phyloP scores from a whole-genome alignment of 2,797 vertebrate genomes.

The Diglossa cyanea region DNA sequence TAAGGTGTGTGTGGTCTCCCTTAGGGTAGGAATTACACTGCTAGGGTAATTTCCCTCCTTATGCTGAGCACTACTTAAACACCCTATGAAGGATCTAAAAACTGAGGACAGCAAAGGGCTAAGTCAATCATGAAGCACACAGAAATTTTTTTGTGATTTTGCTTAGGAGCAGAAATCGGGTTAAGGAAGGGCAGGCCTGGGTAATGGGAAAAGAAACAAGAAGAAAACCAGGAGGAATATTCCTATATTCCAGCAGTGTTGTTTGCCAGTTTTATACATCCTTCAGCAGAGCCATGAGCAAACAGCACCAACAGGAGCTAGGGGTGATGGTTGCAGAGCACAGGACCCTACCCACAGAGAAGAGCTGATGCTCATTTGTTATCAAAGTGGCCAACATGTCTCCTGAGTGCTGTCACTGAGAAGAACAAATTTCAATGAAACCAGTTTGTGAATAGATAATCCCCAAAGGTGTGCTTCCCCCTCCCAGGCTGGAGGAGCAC shows the following conservation, averaged over 20 bases:
- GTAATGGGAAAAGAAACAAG: not conserved
- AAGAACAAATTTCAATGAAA: not conserved
- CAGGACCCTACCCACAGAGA: not conserved
- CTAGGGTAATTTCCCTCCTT: not conserved
- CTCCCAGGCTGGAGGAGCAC: not conserved
- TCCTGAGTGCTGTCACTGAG: not conserved
- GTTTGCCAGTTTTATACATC: not conserved
- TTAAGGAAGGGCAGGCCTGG: not conserved
- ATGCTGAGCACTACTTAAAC: not conserved
- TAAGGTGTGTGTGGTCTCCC: not conserved
- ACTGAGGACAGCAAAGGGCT: not conserved
- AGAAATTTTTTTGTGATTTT: not conserved
- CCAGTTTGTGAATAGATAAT: not conserved
- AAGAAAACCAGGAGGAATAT: not conserved
- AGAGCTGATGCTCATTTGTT: not conserved
- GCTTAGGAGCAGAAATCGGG: not conserved
- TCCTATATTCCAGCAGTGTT: not conserved
- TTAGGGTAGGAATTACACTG: not conserved
- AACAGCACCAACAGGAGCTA: not conserved
- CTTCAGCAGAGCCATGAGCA: not conserved
- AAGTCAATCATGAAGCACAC: not conserved
- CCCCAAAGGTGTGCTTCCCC: not conserved
- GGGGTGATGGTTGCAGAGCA: not conserved
- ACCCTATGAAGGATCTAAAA: not conserved
- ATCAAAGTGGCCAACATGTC: not conserved